phyloP scores from a whole-genome alignment of 2,888 invertebrate genomes.

The Nemotelus nigrinus region DNA sequence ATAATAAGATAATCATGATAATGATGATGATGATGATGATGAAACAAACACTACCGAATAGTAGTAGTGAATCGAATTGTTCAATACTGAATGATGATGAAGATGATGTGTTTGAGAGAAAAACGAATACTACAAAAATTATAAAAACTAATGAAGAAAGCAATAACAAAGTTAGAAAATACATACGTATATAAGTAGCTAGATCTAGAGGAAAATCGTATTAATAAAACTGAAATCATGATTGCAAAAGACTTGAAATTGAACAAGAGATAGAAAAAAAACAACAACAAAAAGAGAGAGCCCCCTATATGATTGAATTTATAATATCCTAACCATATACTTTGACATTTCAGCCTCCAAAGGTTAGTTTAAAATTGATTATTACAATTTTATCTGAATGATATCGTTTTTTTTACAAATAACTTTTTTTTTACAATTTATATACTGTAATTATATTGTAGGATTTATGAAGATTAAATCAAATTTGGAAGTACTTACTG shows the following conservation, averaged over 20 bases:
- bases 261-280: not conserved
- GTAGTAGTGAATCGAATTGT: too few relatives aligned
- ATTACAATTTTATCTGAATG: constrained; percentile 9
- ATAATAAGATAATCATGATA: not conserved
- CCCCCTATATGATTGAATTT: constrained; percentile 45
- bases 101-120: constrained; percentile 22
- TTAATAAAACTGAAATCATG: not conserved
- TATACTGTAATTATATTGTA: constrained; percentile 14
- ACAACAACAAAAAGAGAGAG: constrained; percentile 45
- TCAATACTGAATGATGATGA: too few relatives aligned
- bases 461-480: constrained; percentile 19
- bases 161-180: not conserved
- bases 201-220: not conserved
- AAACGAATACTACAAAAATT: not conserved
- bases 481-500: not conserved
- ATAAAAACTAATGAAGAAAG: constrained; percentile 11
- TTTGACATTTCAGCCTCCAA: constrained; percentile 58
- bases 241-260: constrained; percentile 8
- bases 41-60: not conserved
- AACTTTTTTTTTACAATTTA: constrained; percentile 24
- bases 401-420: constrained; percentile 26
- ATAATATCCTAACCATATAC: constrained; percentile 25
- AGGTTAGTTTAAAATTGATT: constrained; percentile 58
- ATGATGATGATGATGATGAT: not conserved
- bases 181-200: constrained; percentile 8